phyloP scores from a whole-genome alignment of 2,113 vertebrate species.

The Coreoperca whiteheadi region DNA sequence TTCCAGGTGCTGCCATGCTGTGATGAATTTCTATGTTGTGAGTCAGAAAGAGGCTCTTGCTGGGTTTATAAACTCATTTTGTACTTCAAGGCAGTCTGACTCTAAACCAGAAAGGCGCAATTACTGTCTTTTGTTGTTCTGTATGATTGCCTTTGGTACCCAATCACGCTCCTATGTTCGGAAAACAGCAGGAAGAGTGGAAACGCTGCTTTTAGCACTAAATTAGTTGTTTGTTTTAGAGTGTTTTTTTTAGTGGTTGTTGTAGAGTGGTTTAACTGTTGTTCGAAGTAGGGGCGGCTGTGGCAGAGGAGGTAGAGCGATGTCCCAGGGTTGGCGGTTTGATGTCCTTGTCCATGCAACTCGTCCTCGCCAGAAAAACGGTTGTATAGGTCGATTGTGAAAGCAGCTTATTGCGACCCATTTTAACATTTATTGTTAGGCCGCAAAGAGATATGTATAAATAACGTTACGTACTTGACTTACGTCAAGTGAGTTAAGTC shows the following conservation, averaged over 20 bases:
- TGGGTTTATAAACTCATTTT: constrained; percentile 33
- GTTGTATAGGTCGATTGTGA: no score
- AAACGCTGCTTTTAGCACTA: background rate
- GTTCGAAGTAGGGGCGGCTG: no score
- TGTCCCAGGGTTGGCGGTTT: no score
- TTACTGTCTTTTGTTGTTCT: constrained; percentile 25
- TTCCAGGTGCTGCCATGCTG: constrained; percentile 48
- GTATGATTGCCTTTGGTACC: constrained; percentile 38
- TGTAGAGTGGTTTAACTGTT: no score
- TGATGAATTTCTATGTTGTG: constrained; percentile 34
- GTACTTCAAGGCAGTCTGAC: background rate
- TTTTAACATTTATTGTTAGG: no score
- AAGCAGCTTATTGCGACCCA: no score
- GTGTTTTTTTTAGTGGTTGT: background rate
- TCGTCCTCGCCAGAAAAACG: no score
- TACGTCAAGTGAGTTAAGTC: no score
- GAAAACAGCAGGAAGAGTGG: background rate
- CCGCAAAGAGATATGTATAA: no score
- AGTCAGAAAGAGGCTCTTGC: constrained; percentile 20
- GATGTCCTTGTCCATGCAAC: no score
- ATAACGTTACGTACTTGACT: no score
- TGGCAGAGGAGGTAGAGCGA: no score
- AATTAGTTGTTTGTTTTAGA: constrained; percentile 1
- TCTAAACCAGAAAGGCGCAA: constrained; percentile 21
- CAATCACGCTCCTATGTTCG: background rate